phyloP scores from a whole-genome alignment of 2,113 vertebrate species.

The Raphicerus campestris region DNA sequence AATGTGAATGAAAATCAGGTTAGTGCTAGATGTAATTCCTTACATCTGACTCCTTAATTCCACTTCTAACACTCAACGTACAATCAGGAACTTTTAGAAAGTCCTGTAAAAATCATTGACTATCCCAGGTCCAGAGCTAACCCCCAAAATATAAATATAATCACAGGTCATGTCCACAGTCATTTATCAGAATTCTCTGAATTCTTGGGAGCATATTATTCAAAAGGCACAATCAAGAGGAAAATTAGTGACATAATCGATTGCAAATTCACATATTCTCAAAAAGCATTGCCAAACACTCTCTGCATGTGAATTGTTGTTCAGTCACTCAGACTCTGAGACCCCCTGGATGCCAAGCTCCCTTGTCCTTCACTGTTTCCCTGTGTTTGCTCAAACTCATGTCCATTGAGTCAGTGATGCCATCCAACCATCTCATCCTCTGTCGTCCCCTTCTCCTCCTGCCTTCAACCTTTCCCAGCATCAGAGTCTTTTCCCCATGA shows the following conservation, averaged over 20 bases:
- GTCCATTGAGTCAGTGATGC: neutral
- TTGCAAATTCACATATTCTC: neutral
- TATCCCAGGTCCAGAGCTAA: neutral
- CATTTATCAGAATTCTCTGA: neutral
- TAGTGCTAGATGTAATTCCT: neutral
- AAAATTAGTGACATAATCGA: neutral
- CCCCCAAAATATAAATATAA: neutral
- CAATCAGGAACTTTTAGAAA: neutral
- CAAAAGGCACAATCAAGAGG: neutral
- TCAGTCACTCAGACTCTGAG: neutral
- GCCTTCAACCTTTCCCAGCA: neutral
- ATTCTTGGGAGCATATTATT: neutral
- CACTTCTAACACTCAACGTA: neutral
- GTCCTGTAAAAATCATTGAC: neutral
- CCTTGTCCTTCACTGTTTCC: neutral
- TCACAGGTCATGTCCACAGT: neutral
- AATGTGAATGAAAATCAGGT: neutral
- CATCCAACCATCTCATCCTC: neutral
- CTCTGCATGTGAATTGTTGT: neutral
- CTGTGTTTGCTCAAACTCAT: neutral
- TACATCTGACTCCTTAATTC: neutral
- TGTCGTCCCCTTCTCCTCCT: rapidly evolving
- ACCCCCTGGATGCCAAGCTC: neutral
- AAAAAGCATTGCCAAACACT: neutral
- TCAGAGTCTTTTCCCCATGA: neutral